phyloP scores from a whole-genome alignment of 2,888 invertebrate genomes.

The Phyto melanocephala region DNA sequence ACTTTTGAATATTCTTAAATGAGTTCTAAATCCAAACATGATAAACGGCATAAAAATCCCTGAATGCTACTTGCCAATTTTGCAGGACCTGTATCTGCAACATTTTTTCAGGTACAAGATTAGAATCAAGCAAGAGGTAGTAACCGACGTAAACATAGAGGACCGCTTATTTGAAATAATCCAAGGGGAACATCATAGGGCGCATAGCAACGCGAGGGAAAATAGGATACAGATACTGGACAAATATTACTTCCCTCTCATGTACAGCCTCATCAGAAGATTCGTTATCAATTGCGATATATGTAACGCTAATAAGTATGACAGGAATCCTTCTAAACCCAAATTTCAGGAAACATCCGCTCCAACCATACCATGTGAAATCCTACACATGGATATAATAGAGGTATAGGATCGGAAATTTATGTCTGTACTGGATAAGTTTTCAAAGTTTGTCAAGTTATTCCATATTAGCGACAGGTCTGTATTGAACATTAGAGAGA shows the following conservation, averaged over 20 bases:
- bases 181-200: slow-evolving; percentile 34
- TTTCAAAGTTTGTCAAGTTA: no score
- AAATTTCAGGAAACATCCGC: slow-evolving; percentile 27
- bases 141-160: background rate
- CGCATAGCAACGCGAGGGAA: slow-evolving; percentile 39
- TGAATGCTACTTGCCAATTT: background rate
- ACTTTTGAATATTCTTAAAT: background rate
- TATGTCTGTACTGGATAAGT: no score
- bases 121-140: slow-evolving; percentile 7
- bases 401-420: no score
- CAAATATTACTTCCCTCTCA: slow-evolving; percentile 44
- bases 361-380: slow-evolving; percentile 15
- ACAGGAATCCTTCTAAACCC: no score
- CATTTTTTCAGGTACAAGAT: slow-evolving; percentile 30
- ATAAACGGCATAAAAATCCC: slow-evolving; percentile 54
- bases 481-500: slow-evolving; percentile 46
- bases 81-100: slow-evolving; percentile 10
- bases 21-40: background rate
- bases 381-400: no score
- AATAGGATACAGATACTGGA: slow-evolving; percentile 40
- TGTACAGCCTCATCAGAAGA: background rate
- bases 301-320: no score
- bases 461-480: no score
- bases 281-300: background rate
- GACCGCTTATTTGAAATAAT: slow-evolving; percentile 6